phyloP scores from a whole-genome alignment of 1,140 invertebrate species.

The Drosophila kurseongensis region DNA sequence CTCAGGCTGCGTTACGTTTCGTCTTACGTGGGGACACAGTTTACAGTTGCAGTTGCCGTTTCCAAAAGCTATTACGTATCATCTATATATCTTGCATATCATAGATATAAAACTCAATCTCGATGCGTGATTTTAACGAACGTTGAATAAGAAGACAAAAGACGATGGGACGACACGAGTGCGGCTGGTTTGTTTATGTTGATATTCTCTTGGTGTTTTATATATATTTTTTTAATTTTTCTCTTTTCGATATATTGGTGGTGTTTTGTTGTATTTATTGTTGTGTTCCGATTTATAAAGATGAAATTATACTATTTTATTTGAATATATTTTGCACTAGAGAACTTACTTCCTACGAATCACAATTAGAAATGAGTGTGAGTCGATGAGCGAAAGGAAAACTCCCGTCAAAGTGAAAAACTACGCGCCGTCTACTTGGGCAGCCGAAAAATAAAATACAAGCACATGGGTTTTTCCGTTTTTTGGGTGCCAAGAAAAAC shows the following conservation, averaged over 20 bases:
- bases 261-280: conserved; percentile 61
- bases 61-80: conserved; percentile 15
- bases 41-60: conserved; percentile 22
- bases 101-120: conserved; percentile 19
- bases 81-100: conserved; percentile 4
- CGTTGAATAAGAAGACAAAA: conserved; percentile 29
- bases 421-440: conserved; percentile 44
- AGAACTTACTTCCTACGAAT: conserved; percentile 80
- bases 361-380: conserved; percentile 77
- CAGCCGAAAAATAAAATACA: conserved; percentile 20
- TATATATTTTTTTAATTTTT: conserved; percentile 28
- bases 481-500: conserved; percentile 2
- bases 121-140: conserved; percentile 12
- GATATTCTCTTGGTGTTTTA: conserved; percentile 11
- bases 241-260: conserved; percentile 29
- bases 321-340: conserved; percentile 70
- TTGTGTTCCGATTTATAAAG: conserved; percentile 68
- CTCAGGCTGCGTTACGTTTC: conserved; percentile 15
- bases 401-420: conserved; percentile 35
- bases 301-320: conserved; percentile 63
- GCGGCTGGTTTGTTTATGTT: conserved; percentile 18
- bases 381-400: conserved; percentile 28
- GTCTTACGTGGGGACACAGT: conserved; percentile 18
- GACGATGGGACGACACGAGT: conserved; percentile 22
- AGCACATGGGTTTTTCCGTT: conserved; percentile 13